These are phyloP conservation scores for Uloborus diversus DNA, from an alignment of 1,140 invertebrate genomes.

Conservation along the genomic window DNA sequence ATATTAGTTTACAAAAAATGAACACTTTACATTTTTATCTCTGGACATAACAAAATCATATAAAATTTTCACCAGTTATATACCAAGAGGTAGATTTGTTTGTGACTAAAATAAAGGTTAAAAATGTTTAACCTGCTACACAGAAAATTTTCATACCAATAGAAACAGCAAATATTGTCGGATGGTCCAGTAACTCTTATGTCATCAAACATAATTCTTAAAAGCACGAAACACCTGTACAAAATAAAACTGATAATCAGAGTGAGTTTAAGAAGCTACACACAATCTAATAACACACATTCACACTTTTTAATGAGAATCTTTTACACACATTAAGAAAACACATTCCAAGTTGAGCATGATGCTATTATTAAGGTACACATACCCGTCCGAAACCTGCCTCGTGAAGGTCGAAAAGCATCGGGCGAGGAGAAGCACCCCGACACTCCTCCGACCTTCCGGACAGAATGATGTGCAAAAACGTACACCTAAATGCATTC, in stretches of 20 bases:
- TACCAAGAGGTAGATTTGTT: no score
- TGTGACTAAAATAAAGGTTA: no score
- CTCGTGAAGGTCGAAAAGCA: background rate
- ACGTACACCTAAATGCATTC: constrained; percentile 49
- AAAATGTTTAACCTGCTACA: no score
- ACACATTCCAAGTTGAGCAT: constrained; percentile 43
- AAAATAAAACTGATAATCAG: background rate
- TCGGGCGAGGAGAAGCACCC: background rate
- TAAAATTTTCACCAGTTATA: no score
- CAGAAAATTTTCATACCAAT: no score
- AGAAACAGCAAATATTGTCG: no score
- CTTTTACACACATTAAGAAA: constrained; percentile 22
- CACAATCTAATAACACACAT: constrained; percentile 5
- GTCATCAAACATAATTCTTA: no score
- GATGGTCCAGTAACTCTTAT: no score
- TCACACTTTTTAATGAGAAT: constrained; percentile 20
- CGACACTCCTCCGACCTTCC: background rate
- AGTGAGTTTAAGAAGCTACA: background rate
- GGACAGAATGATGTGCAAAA: constrained; percentile 43
- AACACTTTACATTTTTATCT: no score
- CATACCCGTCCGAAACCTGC: constrained; percentile 47
- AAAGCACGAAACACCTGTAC: constrained; percentile 27
- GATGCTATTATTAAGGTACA: constrained; percentile 43
- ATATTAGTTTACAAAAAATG: no score
- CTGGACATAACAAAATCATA: no score